Percentiles rank a stretch among this genome's conserved stretches.
Conservation (phyloP, 2,888 invertebrate genomes). For the Tenthredo mesomela region DNA sequence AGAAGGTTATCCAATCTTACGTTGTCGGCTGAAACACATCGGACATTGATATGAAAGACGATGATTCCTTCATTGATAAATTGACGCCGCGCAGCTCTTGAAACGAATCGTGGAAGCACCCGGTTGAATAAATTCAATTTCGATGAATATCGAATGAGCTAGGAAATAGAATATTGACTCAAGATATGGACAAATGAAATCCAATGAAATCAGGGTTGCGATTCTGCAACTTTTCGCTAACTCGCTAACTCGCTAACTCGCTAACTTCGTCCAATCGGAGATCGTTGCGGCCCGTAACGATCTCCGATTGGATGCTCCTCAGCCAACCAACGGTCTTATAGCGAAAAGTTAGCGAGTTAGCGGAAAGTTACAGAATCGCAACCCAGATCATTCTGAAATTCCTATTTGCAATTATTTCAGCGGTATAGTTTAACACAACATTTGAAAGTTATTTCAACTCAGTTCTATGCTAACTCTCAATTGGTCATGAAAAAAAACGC, state of each 20-base stretch:
- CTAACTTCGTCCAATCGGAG: too few species aligned
- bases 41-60: background rate
- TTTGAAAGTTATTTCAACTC: background rate
- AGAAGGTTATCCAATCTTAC: conserved; percentile 74
- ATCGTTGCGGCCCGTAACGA: too few species aligned
- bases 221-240: too few species aligned
- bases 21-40: conserved; percentile 66
- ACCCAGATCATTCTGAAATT: background rate
- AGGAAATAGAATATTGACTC: background rate
- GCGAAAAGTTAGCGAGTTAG: too few species aligned
- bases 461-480: background rate
- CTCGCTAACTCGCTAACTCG: too few species aligned
- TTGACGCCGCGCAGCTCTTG: too few species aligned
- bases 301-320: too few species aligned
- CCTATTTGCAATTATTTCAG: background rate
- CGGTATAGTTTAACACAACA: background rate
- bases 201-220: too few species aligned
- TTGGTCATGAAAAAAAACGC: background rate
- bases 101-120: background rate
- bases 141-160: background rate
- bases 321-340: too few species aligned
- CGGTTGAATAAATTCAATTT: background rate
- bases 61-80: too few species aligned
- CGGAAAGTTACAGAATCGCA: too few species aligned
- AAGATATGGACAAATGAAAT: background rate